phyloP scores from a whole-genome alignment of 2,888 invertebrate genomes.

The Luffia ferchaultella region DNA sequence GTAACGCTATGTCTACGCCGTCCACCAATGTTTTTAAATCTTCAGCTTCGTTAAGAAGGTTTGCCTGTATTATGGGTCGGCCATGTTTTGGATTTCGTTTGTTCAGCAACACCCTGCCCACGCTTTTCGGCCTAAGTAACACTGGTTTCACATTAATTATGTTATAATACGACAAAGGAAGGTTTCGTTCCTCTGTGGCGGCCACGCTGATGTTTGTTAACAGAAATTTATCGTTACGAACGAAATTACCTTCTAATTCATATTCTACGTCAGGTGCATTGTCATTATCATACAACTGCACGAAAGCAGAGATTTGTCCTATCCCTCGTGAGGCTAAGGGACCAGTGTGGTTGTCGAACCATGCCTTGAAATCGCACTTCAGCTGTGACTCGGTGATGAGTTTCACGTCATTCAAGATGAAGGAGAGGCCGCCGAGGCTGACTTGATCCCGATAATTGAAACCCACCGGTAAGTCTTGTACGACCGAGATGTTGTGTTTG shows the following conservation, averaged over 20 bases:
- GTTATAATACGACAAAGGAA: conserved; percentile 53
- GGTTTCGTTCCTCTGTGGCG: conserved; percentile 41
- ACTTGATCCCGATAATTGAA: conserved; percentile 55
- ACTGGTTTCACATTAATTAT: conserved; percentile 49
- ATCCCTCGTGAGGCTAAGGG: conserved; percentile 51
- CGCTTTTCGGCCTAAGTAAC: conserved; percentile 49
- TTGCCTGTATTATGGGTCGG: conserved; percentile 52
- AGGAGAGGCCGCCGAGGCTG: conserved; percentile 48
- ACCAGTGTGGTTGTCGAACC: conserved; percentile 48
- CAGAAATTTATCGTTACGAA: conserved; percentile 56
- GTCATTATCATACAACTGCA: conserved; percentile 49
- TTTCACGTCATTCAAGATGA: conserved; percentile 37
- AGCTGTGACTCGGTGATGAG: conserved; percentile 37
- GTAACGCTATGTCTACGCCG: conserved; percentile 52
- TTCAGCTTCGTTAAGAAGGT: conserved; percentile 50
- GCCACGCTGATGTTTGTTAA: conserved; percentile 49
- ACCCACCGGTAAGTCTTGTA: conserved; percentile 47
- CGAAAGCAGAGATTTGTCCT: conserved; percentile 51
- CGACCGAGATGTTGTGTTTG: conserved; percentile 39
- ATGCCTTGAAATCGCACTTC: conserved; percentile 49
- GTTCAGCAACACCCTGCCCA: conserved; percentile 46
- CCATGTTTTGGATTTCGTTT: conserved; percentile 55
- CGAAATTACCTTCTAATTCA: conserved; percentile 47
- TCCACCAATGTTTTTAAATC: conserved; percentile 52
- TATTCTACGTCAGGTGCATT: conserved; percentile 53